Conservation (phyloP, 2,113 vertebrate species). For the Ageneiosus marmoratus region DNA sequence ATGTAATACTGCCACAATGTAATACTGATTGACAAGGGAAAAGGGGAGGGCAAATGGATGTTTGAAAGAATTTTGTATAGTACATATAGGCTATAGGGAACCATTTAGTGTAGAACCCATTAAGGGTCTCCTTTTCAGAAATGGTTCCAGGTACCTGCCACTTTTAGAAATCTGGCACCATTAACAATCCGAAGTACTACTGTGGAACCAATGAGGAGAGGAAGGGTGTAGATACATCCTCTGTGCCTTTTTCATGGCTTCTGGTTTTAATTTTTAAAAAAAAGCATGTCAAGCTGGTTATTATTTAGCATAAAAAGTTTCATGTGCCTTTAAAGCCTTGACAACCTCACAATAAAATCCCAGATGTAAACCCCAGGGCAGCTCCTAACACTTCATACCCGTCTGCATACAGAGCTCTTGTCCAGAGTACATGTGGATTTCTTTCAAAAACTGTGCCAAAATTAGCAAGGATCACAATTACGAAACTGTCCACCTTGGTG, state of each 20-base stretch:
- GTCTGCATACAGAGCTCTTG: background rate
- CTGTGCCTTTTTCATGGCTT: background rate
- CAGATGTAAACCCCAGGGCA: slow-evolving; percentile 8
- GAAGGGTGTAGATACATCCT: background rate
- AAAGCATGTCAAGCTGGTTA: background rate
- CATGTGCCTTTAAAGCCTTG: background rate
- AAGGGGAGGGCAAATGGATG: background rate
- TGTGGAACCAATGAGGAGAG: background rate
- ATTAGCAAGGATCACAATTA: slow-evolving; percentile 5
- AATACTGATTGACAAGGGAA: background rate
- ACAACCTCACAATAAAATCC: background rate
- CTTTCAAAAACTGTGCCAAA: slow-evolving; percentile 10
- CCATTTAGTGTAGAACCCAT: background rate
- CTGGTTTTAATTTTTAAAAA: background rate
- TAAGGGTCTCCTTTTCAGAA: background rate
- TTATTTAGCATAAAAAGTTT: background rate
- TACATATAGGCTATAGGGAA: background rate
- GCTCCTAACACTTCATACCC: background rate
- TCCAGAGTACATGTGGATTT: slow-evolving; percentile 1
- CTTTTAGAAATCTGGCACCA: background rate
- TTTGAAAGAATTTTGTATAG: background rate
- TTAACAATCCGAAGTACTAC: background rate
- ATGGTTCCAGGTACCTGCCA: background rate
- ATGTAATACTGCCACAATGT: no score
- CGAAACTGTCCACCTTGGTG: background rate